Conservation (phyloP, 2,113 vertebrate genomes). For the Cricetomys ansorgei region DNA sequence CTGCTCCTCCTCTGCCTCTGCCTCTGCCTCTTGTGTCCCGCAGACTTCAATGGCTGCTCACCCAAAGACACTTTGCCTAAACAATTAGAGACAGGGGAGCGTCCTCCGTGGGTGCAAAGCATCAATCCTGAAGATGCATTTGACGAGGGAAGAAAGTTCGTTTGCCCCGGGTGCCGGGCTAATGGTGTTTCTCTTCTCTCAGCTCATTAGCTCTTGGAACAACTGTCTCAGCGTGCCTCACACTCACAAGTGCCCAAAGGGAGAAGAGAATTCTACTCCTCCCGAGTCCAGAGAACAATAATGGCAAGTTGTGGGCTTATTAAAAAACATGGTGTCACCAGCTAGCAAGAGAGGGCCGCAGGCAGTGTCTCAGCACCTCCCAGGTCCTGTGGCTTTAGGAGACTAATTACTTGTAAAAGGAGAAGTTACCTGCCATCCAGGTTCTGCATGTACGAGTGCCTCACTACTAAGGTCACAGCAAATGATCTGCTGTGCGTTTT, state of each 20-base stretch:
- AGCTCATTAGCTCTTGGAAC: not conserved
- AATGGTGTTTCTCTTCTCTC: not conserved
- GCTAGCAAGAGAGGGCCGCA: not conserved
- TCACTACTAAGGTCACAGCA: not conserved
- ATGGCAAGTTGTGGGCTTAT: not conserved
- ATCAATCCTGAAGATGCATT: not conserved
- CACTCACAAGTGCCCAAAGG: not conserved
- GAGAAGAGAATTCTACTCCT: not conserved
- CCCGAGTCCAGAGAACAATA: not conserved
- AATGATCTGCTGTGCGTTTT: not conserved
- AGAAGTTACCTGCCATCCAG: not conserved
- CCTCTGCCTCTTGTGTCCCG: rapidly evolving
- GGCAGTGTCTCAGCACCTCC: not conserved
- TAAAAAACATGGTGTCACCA: not conserved
- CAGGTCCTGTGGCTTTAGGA: not conserved
- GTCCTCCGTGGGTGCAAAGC: rapidly evolving
- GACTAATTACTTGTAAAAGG: constrained; percentile 44
- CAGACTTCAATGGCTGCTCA: rapidly evolving
- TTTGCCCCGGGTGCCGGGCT: not conserved
- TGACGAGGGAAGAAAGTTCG: not conserved
- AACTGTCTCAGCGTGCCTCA: not conserved
- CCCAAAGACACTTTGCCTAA: not conserved
- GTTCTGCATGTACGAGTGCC: not conserved
- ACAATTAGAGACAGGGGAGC: not conserved
- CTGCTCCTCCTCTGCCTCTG: rapidly evolving